Evolutionary conservation across 2,113 vertebrate genomes (phyloP).

Genomic region (Melanotaenia duboulayi): DNA sequence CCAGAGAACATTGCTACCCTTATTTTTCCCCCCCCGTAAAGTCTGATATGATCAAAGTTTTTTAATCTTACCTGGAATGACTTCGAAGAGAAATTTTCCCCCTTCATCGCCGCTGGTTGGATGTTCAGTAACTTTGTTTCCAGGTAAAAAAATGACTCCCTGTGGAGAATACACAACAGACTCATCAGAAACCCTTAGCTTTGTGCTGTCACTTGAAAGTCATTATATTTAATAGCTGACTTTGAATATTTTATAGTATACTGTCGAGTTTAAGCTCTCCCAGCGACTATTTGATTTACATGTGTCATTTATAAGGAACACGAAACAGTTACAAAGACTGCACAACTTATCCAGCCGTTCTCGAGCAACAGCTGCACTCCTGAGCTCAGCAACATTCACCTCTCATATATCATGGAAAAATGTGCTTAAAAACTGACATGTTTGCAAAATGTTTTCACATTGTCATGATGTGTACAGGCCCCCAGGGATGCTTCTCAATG

Average conservation of each 20-base stretch:
- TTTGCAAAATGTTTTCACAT: neutral
- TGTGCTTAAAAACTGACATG: slow-evolving; percentile 9
- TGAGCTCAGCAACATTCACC: slow-evolving; percentile 7
- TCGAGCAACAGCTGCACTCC: neutral
- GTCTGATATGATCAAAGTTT: slow-evolving; percentile 4
- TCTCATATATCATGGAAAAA: neutral
- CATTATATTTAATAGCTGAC: neutral
- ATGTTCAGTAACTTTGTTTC: slow-evolving; percentile 97
- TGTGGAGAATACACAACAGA: slow-evolving; percentile 65
- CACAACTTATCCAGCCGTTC: neutral
- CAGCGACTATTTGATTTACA: neutral
- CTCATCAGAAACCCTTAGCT: neutral
- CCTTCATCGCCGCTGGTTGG: slow-evolving; percentile 91
- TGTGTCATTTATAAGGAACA: neutral
- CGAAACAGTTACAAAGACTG: neutral
- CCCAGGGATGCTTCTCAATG: neutral
- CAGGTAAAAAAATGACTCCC: slow-evolving; percentile 93
- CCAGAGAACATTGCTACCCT: neutral
- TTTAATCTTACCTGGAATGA: slow-evolving; percentile 90
- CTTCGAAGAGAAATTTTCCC: slow-evolving; percentile 97
- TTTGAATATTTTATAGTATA: neutral
- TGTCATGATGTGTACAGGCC: neutral
- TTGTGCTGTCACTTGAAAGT: neutral
- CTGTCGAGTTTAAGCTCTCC: neutral
- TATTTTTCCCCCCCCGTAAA: slow-evolving; percentile 3